Base-by-base conservation (phyloP, 2,113 vertebrate species). In the Bubo scandiacus region DNA sequence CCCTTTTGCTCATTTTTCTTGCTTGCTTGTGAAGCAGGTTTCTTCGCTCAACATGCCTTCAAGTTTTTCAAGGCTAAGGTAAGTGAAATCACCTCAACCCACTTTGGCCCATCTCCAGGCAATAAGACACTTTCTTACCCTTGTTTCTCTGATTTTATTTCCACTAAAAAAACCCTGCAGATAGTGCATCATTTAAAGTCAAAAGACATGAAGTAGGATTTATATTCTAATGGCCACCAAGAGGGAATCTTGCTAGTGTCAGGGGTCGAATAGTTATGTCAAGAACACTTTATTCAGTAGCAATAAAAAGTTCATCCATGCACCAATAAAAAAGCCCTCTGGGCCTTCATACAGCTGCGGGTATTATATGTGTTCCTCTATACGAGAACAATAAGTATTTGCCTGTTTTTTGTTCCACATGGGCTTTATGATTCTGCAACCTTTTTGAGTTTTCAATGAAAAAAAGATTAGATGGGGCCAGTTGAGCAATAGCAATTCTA, bases 221-320 rank as follows among this genome's bases (percentile, higher is more conserved):
- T 97, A 81, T 88, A 61, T 87, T 92, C 84, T 96, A 82, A 91
- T 82, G 84, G 84, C 91, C 86, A 95, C 89, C 90, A 86, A 96
- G 91, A 96, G 62, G 90, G 87, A 97, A 68, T 91, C 92, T 97
- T 94, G 78, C 38, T 90, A n/a, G 42, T 90, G 81, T 93, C 81
- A 92, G 85, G 97, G 93, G 91, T 96, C 89, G 97, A 94, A 96
- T 95, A 90, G 34, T 97, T 97, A 95, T 72, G 83, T 95, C 85
- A 95, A 95, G 93, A 97, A 88, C 79, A 88, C 87, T 97, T 96
- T 96, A 95, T 97, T 97, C 94, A 94, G 84, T 97, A 97, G 79
- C 94, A 96, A 92, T 96, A 95, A 98, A 98, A 94, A 96, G 96
- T 32, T 90, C 83, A 72, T 82, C 65, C 45, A 81, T 59, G 38